These are phyloP conservation scores for Ianthella basta DNA, from an alignment of 37 sponge, comb jelly and placozoan species.

Conservation along the genomic window DNA sequence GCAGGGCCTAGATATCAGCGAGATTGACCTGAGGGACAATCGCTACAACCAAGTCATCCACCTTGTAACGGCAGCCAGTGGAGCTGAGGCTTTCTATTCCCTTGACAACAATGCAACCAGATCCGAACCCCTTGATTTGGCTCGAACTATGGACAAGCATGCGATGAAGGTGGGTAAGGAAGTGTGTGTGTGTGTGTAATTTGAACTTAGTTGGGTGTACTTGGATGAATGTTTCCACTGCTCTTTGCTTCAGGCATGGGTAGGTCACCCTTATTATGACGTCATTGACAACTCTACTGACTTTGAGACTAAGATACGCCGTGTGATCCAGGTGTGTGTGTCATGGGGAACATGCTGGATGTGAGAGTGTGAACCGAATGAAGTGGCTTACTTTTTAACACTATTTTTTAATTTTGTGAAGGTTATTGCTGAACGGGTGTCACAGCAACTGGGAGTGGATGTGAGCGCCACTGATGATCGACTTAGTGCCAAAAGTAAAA, in stretches of 20 bases:
- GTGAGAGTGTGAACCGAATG: no score
- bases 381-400: no score
- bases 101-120: constrained; percentile 50
- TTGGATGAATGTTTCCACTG: background rate
- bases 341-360: no score
- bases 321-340: constrained; percentile 62
- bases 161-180: constrained; percentile 41
- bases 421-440: background rate
- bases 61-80: constrained; percentile 79
- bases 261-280: constrained; percentile 87
- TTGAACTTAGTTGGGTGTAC: no score
- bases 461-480: constrained; percentile 36
- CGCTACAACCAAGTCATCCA: constrained; percentile 81
- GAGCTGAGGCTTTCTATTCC: constrained; percentile 75
- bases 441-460: background rate
- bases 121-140: constrained; percentile 45
- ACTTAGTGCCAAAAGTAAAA: constrained; percentile 60
- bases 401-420: no score
- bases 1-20: constrained; percentile 9
- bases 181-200: constrained; percentile 29
- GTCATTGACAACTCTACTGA: constrained; percentile 78
- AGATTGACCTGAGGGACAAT: constrained; percentile 59
- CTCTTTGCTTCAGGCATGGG: constrained; percentile 68
- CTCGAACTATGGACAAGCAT: constrained; percentile 49
- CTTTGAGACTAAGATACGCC: constrained; percentile 79